These are phyloP conservation scores for Xylota segnis DNA, from an alignment of 2,888 invertebrate genomes.

Conservation along the genomic window DNA sequence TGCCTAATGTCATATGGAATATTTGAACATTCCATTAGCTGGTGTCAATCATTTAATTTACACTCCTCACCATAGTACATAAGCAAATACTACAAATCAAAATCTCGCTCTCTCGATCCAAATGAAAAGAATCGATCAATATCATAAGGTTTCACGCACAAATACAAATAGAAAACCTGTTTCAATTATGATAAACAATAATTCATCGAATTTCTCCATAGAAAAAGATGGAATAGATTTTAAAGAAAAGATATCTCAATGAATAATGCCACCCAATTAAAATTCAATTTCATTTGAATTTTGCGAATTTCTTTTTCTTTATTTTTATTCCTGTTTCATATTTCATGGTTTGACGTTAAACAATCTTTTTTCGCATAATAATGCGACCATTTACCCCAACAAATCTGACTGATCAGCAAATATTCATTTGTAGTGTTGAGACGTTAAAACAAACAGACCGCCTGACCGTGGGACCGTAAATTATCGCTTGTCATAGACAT, in stretches of 20 bases:
- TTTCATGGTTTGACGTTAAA: constrained; percentile 27
- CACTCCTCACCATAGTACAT: no score
- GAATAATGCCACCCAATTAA: constrained; percentile 10
- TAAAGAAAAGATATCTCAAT: background rate
- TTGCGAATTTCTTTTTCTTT: background rate
- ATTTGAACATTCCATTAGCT: constrained; percentile 14
- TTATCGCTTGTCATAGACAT: background rate
- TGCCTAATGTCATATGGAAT: background rate
- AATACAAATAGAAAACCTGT: constrained; percentile 6
- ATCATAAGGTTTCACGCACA: constrained; percentile 1
- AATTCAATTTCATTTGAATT: constrained; percentile 1
- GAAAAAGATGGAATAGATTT: background rate
- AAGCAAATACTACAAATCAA: constrained; percentile 5
- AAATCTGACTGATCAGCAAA: constrained; percentile 5
- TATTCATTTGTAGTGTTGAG: background rate
- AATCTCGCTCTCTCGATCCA: background rate
- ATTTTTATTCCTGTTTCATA: background rate
- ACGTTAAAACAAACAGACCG: background rate
- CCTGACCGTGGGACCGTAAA: background rate
- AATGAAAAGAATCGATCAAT: constrained; percentile 9
- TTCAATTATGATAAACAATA: background rate
- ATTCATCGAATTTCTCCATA: constrained; percentile 7
- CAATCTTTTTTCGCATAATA: constrained; percentile 44
- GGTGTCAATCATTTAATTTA: constrained; percentile 12
- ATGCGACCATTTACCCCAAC: constrained; percentile 48